Evolutionary conservation across 2,797 vertebrate species (phyloP).

Genomic region (Sylvilagus floridanus): DNA sequence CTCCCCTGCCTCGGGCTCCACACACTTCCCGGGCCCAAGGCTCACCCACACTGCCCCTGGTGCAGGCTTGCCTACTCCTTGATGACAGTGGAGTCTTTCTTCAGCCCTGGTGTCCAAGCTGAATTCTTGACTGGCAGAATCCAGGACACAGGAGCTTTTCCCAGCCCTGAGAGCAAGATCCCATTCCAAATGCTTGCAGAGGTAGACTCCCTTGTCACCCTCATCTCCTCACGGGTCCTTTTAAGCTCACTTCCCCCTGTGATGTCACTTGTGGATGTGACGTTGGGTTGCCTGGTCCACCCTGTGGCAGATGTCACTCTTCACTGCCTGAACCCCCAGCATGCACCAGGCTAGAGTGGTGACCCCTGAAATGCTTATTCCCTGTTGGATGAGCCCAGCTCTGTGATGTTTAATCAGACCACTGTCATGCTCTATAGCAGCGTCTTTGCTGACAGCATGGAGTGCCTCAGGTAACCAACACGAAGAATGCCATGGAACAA

Average conservation of each 20-base stretch:
- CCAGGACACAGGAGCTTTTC: background rate
- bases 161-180: background rate
- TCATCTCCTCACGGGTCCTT: background rate
- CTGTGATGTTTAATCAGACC: conserved; percentile 26
- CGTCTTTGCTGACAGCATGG: background rate
- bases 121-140: background rate
- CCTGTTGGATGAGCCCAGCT: background rate
- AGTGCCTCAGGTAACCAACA: conserved; percentile 75
- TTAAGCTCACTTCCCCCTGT: background rate
- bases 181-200: background rate
- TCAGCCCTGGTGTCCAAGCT: background rate
- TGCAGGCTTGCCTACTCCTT: background rate
- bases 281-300: background rate
- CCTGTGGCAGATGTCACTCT: background rate
- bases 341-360: background rate
- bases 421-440: conserved; percentile 15
- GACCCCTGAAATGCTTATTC: background rate
- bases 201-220: background rate
- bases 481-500: conserved; percentile 61
- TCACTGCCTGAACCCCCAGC: background rate
- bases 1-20: background rate
- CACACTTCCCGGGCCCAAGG: background rate
- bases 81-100: background rate
- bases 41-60: fast-evolving
- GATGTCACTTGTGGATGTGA: background rate